Evolutionary conservation across 2,797 vertebrate genomes (phyloP), one percentile per base, ranked within the genome.

Genomic region (Kryptolebias ocellatus): DNA sequence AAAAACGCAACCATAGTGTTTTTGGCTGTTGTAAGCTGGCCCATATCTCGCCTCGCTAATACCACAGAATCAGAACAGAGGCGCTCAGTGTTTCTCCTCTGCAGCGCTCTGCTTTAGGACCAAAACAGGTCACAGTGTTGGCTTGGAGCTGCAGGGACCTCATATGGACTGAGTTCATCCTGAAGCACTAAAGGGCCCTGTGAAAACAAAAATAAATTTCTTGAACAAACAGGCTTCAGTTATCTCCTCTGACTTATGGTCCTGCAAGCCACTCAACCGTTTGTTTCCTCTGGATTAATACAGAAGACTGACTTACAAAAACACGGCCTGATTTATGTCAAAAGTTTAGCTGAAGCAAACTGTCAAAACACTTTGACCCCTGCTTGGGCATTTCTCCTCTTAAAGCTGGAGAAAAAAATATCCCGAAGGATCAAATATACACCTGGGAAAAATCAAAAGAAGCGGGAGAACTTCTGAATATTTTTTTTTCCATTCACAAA

Each of bases 21-120:
- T 81, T 75, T 85, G 83, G 83, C 82, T 80, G 83, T 82, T 83
- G 84, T 85, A 78, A 80, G 77, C 68, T 72, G 80, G 85, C 77
- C 83, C 69, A 67, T 87, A 85, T 89, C 87, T 90, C 76, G 81
- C 82, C 82, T 67, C 74, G 64, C 72, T 57, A 55, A 77, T 72
- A 81, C 73, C 73, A 82, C 70, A 56, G 75, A 78, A 78, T 67
- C 67, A 59, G 83, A 86, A 91, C 86, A 89, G 80, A 89, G 81
- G 62, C 27, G 0, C 67, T 80, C 80, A 83, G 76, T 89, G 87
- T 87, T 68, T 67, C 49, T 64, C 50, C 71, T 60, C 80, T 34
- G 69, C 59, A 61, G 66, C 55, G 63, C 39, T 73, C 57, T 71
- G 67, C 70, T 78, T 70, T 29, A 69, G 42, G 62, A 86, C 75